Evolutionary conservation across 2,888 invertebrate genomes (phyloP), one percentile per base, ranked within the genome.

Genomic region (Uropetala carovei): DNA sequence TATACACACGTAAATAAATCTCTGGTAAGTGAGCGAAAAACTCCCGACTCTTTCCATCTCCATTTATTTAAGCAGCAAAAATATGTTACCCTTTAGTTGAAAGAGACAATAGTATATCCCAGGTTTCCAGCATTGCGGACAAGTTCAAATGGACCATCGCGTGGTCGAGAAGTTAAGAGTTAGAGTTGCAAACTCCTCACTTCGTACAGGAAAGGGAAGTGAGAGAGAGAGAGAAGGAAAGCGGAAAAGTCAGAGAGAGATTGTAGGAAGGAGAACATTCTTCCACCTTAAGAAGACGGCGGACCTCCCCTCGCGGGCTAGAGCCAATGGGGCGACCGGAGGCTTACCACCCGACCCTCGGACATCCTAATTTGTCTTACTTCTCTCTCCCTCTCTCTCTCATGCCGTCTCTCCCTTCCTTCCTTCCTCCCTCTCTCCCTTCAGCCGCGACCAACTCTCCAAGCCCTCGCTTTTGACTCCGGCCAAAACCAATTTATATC

Each of bases 361-460:
- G 89, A 89, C 89, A 89, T 89, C 89, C 89, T 89, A 89, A 89
- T 89, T 89, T 89, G 89, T 89, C 89, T 89, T 64, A 43, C 43
- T 43, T 30, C 89, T n/a, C 83, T 57, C 57, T 30, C 64, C 30
- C 64, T 22, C 64, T n/a, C n/a, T n/a, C n/a, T n/a, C n/a, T n/a
- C n/a, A 5, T 64, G 43, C 59, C 27, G 13, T 27, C 9, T 16
- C 81, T 82, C 81, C 81, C 13, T 82, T 43, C 27, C 81, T 86
- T 13, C 83, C 84, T 58, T 57, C 57, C 7, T 59, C 11, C 22
- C 10, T 9, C 81, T 22, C 81, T 8, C 30, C 82, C 30, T 30
- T 43, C 82, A 9, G 30, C 59, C 60, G 60, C 86, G 11, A 14
- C 64, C 89, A 11, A 22, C 30, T n/a, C 60, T 18, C 60, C 60